phyloP scores from a whole-genome alignment of 1,140 invertebrate genomes.

The Ceratosolen fusciceps region DNA sequence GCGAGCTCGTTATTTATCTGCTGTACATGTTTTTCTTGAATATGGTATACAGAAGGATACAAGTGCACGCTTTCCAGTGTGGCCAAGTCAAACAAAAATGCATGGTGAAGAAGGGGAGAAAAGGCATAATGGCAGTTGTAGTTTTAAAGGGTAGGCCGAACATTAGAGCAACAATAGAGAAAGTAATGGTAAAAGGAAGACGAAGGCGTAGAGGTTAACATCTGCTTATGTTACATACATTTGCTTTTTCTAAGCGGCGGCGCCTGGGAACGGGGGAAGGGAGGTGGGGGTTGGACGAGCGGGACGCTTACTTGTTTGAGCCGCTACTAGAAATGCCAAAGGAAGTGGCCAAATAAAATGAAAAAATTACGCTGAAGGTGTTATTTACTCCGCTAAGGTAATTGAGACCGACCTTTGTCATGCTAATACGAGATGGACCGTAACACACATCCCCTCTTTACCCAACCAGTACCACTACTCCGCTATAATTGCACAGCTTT shows the following conservation, averaged over 20 bases:
- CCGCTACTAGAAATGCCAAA: background rate
- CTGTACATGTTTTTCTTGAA: too few species aligned
- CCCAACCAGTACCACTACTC: background rate
- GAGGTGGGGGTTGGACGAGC: too few species aligned
- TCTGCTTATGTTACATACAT: constrained; percentile 27
- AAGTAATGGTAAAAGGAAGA: background rate
- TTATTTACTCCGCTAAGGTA: constrained; percentile 43
- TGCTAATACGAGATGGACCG: constrained; percentile 40
- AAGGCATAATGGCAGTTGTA: background rate
- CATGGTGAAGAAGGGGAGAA: background rate
- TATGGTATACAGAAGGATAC: background rate
- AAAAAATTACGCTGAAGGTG: constrained; percentile 27
- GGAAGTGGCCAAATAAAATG: background rate
- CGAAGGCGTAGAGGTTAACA: constrained; percentile 15
- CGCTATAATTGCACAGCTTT: background rate
- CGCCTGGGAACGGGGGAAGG: too few species aligned
- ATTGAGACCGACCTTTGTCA: constrained; percentile 44
- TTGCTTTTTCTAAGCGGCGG: too few species aligned
- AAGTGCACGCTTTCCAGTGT: background rate
- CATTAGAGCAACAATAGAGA: background rate
- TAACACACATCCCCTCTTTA: constrained; percentile 3
- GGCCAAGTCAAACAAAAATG: background rate
- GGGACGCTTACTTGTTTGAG: background rate
- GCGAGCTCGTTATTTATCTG: too few species aligned
- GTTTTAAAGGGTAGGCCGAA: background rate